Conservation (phyloP, 1,140 invertebrate species). For the Drosophila bifasciata region DNA sequence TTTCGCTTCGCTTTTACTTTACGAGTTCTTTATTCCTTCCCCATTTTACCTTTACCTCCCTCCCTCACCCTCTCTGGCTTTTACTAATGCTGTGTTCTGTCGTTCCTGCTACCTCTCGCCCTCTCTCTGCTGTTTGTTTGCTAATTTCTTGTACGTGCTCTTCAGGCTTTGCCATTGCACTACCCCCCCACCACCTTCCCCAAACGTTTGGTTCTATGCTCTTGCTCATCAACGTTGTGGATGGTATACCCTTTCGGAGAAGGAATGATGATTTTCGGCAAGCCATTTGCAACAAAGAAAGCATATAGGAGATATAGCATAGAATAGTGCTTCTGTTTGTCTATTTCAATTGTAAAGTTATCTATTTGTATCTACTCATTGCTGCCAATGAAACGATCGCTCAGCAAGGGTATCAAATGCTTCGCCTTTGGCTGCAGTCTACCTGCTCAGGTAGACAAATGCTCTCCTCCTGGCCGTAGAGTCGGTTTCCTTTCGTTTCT, state of each 20-base stretch:
- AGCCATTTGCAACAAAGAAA: no score
- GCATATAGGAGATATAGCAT: no score
- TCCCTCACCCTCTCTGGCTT: constrained; percentile 2
- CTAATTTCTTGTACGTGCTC: constrained; percentile 81
- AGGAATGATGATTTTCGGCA: background rate
- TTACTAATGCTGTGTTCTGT: constrained; percentile 11
- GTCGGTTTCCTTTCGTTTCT: constrained; percentile 47
- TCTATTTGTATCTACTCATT: no score
- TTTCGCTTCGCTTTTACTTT: constrained; percentile 71
- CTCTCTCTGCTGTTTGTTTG: constrained; percentile 46
- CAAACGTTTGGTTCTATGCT: constrained; percentile 4
- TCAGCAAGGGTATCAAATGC: no score
- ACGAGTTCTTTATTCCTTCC: constrained; percentile 22
- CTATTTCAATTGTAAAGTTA: no score
- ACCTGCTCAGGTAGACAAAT: constrained; percentile 58
- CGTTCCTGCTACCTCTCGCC: background rate
- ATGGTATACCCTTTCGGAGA: constrained; percentile 40
- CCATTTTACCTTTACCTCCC: constrained; percentile 8
- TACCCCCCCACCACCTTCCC: constrained; percentile 1
- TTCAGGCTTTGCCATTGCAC: constrained; percentile 65
- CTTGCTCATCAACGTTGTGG: constrained; percentile 16
- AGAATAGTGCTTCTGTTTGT: no score
- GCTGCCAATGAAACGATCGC: no score
- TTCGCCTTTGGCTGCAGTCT: no score
- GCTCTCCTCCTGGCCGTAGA: constrained; percentile 34